Evolutionary conservation across 37 sponge, comb jelly and placozoan genomes (phyloP).

Genomic region (Hormiphora californensis): DNA sequence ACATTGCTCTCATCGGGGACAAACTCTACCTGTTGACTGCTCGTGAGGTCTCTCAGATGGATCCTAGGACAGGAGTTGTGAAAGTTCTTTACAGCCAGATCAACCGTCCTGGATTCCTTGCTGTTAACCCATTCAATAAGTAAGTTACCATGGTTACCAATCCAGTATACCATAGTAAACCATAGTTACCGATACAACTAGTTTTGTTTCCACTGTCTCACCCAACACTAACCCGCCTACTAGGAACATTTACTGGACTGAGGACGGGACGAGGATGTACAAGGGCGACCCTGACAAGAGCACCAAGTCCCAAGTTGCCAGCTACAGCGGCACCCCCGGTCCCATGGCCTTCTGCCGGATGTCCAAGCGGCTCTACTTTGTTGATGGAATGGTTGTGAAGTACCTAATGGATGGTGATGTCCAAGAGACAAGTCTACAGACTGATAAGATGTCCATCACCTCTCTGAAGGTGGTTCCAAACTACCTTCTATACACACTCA

Average conservation of each 20-base stretch:
- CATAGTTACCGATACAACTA: no score
- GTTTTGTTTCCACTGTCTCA: no score
- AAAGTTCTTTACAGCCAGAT: neutral
- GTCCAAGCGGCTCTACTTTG: neutral
- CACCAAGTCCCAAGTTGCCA: neutral
- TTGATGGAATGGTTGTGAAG: neutral
- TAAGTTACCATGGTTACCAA: no score
- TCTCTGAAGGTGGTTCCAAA: neutral
- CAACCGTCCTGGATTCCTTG: neutral
- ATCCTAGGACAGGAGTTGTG: neutral
- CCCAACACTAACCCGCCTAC: no score
- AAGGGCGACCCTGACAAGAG: neutral
- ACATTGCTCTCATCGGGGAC: neutral
- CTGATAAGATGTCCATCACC: neutral
- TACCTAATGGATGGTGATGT: no score
- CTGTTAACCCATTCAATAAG: neutral
- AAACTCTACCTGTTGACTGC: neutral
- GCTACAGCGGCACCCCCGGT: neutral
- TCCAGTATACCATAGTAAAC: no score
- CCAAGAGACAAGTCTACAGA: no score
- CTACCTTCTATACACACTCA: neutral
- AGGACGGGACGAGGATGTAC: neutral
- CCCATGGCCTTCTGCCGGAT: neutral
- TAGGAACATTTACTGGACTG: neutral
- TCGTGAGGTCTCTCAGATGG: neutral